Base-by-base conservation (phyloP, 1,140 invertebrate species). In the Phortica variegata region DNA sequence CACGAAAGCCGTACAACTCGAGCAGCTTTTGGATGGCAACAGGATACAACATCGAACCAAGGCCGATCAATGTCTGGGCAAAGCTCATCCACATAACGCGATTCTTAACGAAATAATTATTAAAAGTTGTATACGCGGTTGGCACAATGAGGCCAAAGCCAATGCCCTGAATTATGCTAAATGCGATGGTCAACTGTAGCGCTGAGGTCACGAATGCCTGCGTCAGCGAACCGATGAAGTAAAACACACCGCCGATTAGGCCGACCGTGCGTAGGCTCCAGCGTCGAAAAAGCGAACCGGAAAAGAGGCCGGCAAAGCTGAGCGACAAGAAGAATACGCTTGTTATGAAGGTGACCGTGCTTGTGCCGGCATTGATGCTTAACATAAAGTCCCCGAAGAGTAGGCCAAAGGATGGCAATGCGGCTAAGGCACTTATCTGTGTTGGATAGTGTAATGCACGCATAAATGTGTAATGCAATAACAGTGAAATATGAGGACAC, bases 331-430 rank as follows among this genome's bases (percentile, higher is more conserved):
- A 83, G 51, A 83, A 83, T 9, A 83, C 77, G 6, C 81, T 82
- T 36, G 81, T 83, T 0, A 83, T 80, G 10, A 84, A 60, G 1
- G 83, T 82, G 7, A 82, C 77, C 0, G 81, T 81, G 49, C 80
- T 82, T 0, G 81, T 82, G 53, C 81, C 82, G 7, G 82, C 82
- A 0, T 81, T 81, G 32, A 86, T 75, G 8, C 76, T 77, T 33
- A 79, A 61, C 13, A 88, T 82, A 52, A 84, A 84, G 44, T 84
- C 79, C 37, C 83, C 82, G 47, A 83, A 87, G 15, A 87, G 66
- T 19, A 88, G 77, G 2, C 83, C 84, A 49, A 87, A 87, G 5
- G 82, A 82, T 51, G 85, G 78, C 16, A 83, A 73, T 0, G 81
- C 80, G 3, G 80, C 79, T 33, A 81, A 65, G 2, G 79, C 80